These are phyloP conservation scores for Apeira syringaria DNA, from an alignment of 2,888 invertebrate genomes.

Conservation along the genomic window DNA sequence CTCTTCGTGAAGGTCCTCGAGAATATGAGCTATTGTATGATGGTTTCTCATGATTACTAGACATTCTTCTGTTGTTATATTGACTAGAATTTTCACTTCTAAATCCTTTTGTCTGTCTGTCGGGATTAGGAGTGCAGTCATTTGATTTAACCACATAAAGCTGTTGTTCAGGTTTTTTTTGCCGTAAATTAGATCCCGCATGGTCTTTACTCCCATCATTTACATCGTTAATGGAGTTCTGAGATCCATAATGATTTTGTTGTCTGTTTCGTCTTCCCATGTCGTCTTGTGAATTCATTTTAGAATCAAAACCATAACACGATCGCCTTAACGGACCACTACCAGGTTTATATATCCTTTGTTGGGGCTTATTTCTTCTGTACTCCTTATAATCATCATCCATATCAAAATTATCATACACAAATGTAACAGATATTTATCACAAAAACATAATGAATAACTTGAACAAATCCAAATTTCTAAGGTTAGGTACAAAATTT, in stretches of 20 bases:
- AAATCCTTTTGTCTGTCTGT: conserved; percentile 56
- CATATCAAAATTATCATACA: conserved; percentile 69
- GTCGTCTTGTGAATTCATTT: conserved; percentile 77
- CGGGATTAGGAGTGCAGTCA: conserved; percentile 58
- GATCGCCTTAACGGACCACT: conserved; percentile 89
- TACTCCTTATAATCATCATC: conserved; percentile 82
- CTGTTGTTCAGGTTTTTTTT: conserved; percentile 74
- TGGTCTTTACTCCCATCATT: conserved; percentile 52
- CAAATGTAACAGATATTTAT: conserved; percentile 46
- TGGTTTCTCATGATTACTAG: conserved; percentile 61
- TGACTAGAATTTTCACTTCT: conserved; percentile 74
- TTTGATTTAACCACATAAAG: conserved; percentile 69
- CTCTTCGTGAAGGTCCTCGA: conserved; percentile 59
- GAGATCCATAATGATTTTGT: conserved; percentile 65
- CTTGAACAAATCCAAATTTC: conserved; percentile 26
- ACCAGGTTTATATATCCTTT: conserved; percentile 89
- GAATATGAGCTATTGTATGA: conserved; percentile 52
- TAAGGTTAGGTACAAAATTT: conserved; percentile 28
- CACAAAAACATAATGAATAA: conserved; percentile 44
- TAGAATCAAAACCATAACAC: conserved; percentile 82
- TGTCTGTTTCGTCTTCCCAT: conserved; percentile 55
- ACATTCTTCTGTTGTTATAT: conserved; percentile 62
- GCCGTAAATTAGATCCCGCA: conserved; percentile 47
- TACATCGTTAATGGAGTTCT: conserved; percentile 64
- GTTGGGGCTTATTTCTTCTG: conserved; percentile 86